Conservation (phyloP, 1,140 invertebrate genomes). For the Habropoda laboriosa region DNA sequence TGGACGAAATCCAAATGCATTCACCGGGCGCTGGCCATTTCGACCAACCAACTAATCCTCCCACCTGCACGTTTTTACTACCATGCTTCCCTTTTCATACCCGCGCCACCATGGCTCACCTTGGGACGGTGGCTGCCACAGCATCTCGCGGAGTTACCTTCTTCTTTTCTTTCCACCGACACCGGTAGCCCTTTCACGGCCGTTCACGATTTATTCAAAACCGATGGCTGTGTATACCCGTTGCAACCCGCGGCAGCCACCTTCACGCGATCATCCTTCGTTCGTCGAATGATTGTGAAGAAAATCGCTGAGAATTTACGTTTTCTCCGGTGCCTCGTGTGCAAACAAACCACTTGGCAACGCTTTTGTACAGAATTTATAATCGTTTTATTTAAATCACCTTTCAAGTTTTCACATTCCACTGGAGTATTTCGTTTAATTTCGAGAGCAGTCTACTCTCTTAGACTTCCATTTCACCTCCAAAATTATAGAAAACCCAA, state of each 20-base stretch:
- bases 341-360: too few species aligned
- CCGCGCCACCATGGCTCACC: constrained; percentile 9
- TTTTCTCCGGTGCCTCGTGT: too few species aligned
- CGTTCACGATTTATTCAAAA: constrained; percentile 30
- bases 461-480: too few species aligned
- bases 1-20: constrained; percentile 66
- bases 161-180: constrained; percentile 5
- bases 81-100: constrained; percentile 39
- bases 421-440: too few species aligned
- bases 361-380: too few species aligned
- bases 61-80: constrained; percentile 57
- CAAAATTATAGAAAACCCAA: too few species aligned
- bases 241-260: too few species aligned
- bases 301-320: constrained; percentile 5
- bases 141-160: neutral
- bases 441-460: too few species aligned
- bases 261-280: neutral
- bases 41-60: constrained; percentile 52
- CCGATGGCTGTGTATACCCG: neutral
- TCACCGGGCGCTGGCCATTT: constrained; percentile 39
- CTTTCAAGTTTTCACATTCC: too few species aligned
- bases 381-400: too few species aligned
- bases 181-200: constrained; percentile 15
- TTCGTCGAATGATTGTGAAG: neutral
- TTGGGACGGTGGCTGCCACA: neutral